phyloP scores from a whole-genome alignment of 2,113 vertebrate genomes.

The Melierax canorus region DNA sequence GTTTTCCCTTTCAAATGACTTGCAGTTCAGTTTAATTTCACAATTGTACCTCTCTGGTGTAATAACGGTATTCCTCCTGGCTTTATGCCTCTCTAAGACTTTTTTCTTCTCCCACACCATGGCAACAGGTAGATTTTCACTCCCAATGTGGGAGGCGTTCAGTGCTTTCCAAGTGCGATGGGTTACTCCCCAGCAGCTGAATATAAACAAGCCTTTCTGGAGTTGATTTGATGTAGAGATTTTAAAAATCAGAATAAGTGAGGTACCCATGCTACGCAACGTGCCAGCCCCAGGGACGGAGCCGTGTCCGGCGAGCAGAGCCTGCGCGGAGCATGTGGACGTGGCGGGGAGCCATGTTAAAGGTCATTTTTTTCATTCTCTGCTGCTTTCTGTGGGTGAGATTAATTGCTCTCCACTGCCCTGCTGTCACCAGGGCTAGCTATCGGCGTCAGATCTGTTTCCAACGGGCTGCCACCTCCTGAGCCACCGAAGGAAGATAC shows the following conservation, averaged over 20 bases:
- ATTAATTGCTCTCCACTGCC: background rate
- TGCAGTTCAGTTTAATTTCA: slow-evolving; percentile 19
- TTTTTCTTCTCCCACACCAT: background rate
- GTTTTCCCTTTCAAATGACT: slow-evolving; percentile 55
- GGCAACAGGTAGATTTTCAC: background rate
- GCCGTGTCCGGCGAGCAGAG: fast-evolving
- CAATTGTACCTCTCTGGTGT: background rate
- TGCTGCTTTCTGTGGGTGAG: background rate
- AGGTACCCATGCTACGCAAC: fast-evolving
- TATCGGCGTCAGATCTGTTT: background rate
- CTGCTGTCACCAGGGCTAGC: background rate
- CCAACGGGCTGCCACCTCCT: background rate
- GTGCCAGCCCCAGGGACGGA: background rate
- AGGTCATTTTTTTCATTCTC: background rate
- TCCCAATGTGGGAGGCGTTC: fast-evolving
- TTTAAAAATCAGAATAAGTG: background rate
- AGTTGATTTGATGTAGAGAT: background rate
- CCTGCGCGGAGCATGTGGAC: fast-evolving
- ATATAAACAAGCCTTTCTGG: background rate
- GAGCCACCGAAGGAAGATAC: fast-evolving
- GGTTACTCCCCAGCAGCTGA: background rate
- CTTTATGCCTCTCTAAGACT: background rate
- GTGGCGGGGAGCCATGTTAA: fast-evolving
- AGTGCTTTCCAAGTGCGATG: background rate
- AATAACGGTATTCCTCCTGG: background rate